A percentile compares a stretch with the other conserved stretches of the same genome.
Conservation (phyloP, 1,140 invertebrate genomes). For the Diprion similis region DNA sequence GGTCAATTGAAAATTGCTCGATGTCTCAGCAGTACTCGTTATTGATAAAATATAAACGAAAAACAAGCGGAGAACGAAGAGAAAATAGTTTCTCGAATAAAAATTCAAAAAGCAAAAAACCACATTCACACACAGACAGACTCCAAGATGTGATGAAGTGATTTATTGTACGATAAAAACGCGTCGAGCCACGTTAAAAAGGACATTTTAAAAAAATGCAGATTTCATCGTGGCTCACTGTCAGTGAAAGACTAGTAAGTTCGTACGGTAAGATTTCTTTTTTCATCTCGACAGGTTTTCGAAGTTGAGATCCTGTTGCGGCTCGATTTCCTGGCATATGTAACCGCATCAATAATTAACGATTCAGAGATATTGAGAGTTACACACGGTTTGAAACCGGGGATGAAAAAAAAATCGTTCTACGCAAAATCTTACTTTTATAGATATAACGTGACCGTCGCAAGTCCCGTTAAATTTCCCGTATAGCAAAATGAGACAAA, state of each 20-base stretch:
- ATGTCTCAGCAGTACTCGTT: slow-evolving; percentile 56
- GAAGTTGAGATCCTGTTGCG: not conserved
- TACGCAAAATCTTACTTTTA: no score
- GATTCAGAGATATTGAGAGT: no score
- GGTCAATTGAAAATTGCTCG: slow-evolving; percentile 54
- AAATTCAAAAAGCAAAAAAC: not conserved
- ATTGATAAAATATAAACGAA: not conserved
- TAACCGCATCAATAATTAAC: not conserved
- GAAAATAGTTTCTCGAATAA: not conserved
- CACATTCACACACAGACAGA: not conserved
- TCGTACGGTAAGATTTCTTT: not conserved
- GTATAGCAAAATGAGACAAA: no score
- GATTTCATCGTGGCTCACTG: not conserved
- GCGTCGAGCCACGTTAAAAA: not conserved
- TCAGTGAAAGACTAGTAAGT: not conserved
- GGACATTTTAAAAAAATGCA: not conserved
- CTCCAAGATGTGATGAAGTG: not conserved
- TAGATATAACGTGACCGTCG: no score
- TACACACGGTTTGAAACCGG: no score
- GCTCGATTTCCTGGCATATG: not conserved
- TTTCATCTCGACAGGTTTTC: not conserved
- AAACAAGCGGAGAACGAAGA: not conserved
- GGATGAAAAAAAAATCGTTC: no score
- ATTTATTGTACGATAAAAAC: not conserved
- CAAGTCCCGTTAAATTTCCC: no score